A percentile compares a stretch with the other conserved stretches of the same genome.
These are phyloP conservation scores for Serripes groenlandicus DNA, from an alignment of 2,888 invertebrate species.

Conservation along the genomic window DNA sequence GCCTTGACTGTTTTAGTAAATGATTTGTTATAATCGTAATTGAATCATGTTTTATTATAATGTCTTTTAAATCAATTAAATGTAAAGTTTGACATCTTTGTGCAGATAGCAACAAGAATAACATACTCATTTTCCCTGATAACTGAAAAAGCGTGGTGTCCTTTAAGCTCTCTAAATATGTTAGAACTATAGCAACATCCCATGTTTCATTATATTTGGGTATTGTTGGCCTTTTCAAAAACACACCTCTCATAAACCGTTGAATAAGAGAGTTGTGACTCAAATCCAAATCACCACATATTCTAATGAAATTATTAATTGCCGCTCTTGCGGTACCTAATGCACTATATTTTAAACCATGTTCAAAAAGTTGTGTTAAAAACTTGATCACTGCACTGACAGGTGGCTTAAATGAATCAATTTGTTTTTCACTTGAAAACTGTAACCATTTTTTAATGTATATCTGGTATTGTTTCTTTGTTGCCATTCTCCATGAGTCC, in stretches of 20 bases:
- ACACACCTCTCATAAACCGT: slow-evolving; percentile 8
- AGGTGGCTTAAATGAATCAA: slow-evolving; percentile 13
- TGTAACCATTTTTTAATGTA: background rate
- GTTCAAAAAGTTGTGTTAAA: slow-evolving; percentile 20
- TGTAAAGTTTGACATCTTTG: background rate
- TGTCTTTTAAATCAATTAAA: no score
- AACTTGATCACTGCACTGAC: slow-evolving; percentile 4
- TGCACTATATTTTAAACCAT: slow-evolving; percentile 11
- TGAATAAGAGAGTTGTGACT: background rate
- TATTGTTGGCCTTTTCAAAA: background rate
- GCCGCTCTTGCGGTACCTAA: no score
- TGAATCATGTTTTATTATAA: no score
- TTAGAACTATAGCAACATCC: slow-evolving; percentile 4
- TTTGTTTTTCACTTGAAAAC: slow-evolving; percentile 14
- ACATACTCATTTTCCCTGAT: background rate
- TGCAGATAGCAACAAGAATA: slow-evolving; percentile 2
- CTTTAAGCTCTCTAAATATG: background rate
- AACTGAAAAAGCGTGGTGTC: background rate
- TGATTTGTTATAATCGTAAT: no score
- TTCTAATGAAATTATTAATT: slow-evolving; percentile 18
- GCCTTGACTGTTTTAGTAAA: no score
- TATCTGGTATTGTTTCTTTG: no score
- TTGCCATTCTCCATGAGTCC: no score
- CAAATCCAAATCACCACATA: background rate
- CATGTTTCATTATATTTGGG: slow-evolving; percentile 6